A percentile compares a stretch with the other conserved stretches of the same genome.
phyloP scores from a whole-genome alignment of 2,797 vertebrate species.

The Myotis findleyi region DNA sequence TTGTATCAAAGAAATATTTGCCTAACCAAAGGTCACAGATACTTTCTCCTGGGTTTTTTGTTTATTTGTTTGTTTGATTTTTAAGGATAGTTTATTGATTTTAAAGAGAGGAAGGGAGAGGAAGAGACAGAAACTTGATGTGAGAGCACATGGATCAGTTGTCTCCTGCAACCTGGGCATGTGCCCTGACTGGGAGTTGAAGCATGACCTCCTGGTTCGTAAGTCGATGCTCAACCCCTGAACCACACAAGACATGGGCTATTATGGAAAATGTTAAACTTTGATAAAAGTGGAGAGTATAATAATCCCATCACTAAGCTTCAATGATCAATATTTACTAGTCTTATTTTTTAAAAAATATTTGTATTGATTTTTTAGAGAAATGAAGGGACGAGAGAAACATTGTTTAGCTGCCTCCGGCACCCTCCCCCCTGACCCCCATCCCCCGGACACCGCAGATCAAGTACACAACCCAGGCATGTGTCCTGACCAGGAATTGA shows the following conservation, averaged over 20 bases:
- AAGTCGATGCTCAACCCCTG: neutral
- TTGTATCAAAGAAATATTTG: neutral
- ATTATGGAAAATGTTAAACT: neutral
- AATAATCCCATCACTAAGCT: neutral
- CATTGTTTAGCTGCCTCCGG: neutral
- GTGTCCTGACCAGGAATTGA: neutral
- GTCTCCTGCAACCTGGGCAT: neutral
- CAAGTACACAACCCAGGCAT: neutral
- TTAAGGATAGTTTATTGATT: neutral
- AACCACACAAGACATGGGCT: neutral
- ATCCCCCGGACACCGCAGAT: neutral
- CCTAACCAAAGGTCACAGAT: neutral
- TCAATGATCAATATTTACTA: neutral
- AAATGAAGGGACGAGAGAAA: neutral
- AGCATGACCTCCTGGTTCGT: neutral
- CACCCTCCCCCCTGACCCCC: neutral
- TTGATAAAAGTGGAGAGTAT: neutral
- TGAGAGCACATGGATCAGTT: neutral
- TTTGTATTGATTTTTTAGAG: neutral
- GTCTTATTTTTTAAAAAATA: neutral
- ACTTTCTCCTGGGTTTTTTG: too few species aligned
- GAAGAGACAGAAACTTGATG: neutral
- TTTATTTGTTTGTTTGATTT: neutral
- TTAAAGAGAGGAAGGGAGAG: neutral
- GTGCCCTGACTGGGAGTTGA: neutral